A percentile compares a stretch with the other conserved stretches of the same genome.
Evolutionary conservation across 2,888 invertebrate genomes (phyloP).

Genomic region (Phyllotreta cruciferae): DNA sequence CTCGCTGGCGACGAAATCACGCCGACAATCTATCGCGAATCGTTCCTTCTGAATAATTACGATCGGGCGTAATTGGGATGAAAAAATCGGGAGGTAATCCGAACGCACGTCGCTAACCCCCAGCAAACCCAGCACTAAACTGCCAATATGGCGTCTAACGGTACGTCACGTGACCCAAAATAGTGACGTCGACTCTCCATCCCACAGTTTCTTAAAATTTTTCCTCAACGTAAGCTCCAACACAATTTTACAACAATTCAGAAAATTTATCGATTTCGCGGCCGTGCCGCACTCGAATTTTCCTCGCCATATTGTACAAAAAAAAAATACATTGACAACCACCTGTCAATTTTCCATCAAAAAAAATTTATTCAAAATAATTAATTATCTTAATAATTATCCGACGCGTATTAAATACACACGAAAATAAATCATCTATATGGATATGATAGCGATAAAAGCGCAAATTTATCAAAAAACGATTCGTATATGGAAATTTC

Average conservation of each 20-base stretch:
- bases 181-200: slow-evolving; percentile 61
- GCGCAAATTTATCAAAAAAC: too few relatives aligned
- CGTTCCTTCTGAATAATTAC: slow-evolving; percentile 37
- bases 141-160: slow-evolving; percentile 68
- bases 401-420: too few relatives aligned
- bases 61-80: slow-evolving; percentile 33
- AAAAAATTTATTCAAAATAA: background rate
- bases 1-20: slow-evolving; percentile 38
- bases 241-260: slow-evolving; percentile 48
- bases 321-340: background rate
- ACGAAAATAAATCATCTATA: too few relatives aligned
- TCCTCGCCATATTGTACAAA: background rate
- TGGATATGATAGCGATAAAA: background rate
- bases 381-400: background rate
- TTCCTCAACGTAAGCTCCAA: slow-evolving; percentile 58
- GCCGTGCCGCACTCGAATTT: background rate
- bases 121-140: slow-evolving; percentile 61
- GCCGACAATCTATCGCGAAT: slow-evolving; percentile 29
- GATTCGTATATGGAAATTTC: too few relatives aligned
- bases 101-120: slow-evolving; percentile 62
- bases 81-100: slow-evolving; percentile 43
- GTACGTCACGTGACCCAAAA: slow-evolving; percentile 65
- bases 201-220: slow-evolving; percentile 57
- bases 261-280: slow-evolving; percentile 39
- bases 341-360: background rate